phyloP scores from a whole-genome alignment of 2,888 invertebrate genomes.

The Allacma fusca region DNA sequence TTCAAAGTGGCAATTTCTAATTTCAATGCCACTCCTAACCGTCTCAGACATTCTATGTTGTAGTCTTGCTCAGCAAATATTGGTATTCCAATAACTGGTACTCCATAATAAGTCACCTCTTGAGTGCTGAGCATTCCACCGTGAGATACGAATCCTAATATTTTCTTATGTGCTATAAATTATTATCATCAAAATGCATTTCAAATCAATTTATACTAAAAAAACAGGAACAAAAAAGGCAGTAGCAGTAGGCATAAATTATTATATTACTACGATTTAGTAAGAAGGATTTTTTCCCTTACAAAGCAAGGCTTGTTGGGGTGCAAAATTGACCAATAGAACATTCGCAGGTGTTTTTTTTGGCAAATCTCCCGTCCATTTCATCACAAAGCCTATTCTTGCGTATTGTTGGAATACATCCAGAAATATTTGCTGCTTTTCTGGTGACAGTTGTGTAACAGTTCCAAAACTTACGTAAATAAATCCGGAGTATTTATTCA shows the following conservation, averaged over 20 bases:
- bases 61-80: constrained; percentile 9
- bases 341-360: not conserved
- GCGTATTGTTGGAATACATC: not conserved
- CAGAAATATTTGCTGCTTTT: not conserved
- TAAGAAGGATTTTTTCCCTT: too few relatives aligned
- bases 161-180: not conserved
- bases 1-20: constrained; percentile 7
- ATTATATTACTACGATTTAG: too few relatives aligned
- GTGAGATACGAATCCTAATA: not conserved
- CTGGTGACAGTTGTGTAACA: not conserved
- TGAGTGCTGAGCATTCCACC: constrained; percentile 23
- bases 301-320: not conserved
- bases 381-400: not conserved
- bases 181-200: not conserved
- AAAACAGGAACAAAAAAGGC: not conserved
- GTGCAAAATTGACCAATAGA: not conserved
- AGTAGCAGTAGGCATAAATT: too few relatives aligned
- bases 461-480: constrained; percentile 23
- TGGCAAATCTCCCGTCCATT: constrained; percentile 15
- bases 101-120: not conserved
- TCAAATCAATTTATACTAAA: not conserved
- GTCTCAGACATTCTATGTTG: constrained; percentile 7
- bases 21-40: constrained; percentile 19
- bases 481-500: too few relatives aligned
- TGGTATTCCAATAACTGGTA: constrained; percentile 13